Evolutionary conservation across 2,113 vertebrate species (phyloP), one percentile per base, ranked within the genome.

Genomic region (Sciurus niger): DNA sequence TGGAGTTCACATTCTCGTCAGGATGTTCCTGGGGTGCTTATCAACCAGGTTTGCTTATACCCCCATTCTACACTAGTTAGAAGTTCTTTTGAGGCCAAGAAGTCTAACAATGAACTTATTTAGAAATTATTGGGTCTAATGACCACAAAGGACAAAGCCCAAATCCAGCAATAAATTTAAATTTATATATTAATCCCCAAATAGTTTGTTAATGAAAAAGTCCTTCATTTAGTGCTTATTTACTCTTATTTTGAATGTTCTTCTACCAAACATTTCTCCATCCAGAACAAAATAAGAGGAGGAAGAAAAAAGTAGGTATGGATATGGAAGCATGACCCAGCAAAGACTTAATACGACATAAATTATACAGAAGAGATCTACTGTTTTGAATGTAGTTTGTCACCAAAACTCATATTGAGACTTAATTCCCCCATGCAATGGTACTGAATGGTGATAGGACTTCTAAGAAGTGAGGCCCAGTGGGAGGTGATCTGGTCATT

Each of bases 251-350:
- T 83, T 78, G 67, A 86, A 70, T 32, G 18, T 51, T 84, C 22
- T 80, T 84, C 92, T 34, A 72, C 34, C 30, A 88, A 92, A 32
- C 32, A 63, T 80, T 87, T 94, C 55, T 67, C 22, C 90, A 68
- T 9, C 4, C 22, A 76, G 58, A 17, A 51, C 51, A 46, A 91
- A 79, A 76, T 20, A 32, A 48, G n/a, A 40, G 34, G 28, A 34
- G 14, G 4, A 46, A 48, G 34, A 28, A 88, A 82, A 48, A 76
- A 73, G 43, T 11, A 51, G 46, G 65, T 8, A 37, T 25, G 30
- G 53, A 28, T 63, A 73, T 1, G 1, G 4, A 67, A 3, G 11
- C 40, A 70, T 2, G 68, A 51, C 1, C 40, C 72, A 88, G 12
- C 13, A n/a, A 60, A 72, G 77, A 37, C 12, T 87, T 83, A 55